Conservation (phyloP, 1,140 invertebrate species). For the Melanaphis sacchari region DNA sequence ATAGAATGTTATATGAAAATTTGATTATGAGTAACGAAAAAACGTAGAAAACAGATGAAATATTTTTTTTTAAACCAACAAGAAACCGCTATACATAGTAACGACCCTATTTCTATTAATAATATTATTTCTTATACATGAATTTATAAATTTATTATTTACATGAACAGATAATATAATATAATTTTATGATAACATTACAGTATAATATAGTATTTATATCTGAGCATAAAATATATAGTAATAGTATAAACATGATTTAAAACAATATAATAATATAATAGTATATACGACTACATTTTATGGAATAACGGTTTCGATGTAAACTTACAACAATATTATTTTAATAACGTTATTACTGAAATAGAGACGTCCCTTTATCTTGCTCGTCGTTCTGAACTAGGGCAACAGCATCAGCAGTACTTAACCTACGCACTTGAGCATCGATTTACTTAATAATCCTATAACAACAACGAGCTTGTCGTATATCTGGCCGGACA, state of each 20-base stretch:
- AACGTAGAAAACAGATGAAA: conserved; percentile 5
- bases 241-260: background rate
- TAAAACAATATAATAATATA: background rate
- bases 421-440: conserved; percentile 37
- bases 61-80: background rate
- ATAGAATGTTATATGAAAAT: background rate
- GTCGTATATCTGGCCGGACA: background rate
- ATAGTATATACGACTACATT: background rate
- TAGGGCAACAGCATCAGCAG: background rate
- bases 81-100: conserved; percentile 1
- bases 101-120: background rate
- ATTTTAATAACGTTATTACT: background rate
- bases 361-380: background rate
- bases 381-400: background rate
- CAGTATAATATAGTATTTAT: background rate
- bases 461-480: background rate
- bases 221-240: background rate
- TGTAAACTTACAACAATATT: background rate
- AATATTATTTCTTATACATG: background rate
- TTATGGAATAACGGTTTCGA: background rate
- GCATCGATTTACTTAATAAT: conserved; percentile 29
- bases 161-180: conserved; percentile 13
- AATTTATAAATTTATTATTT: background rate
- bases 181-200: conserved; percentile 2
- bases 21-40: background rate